Percentiles rank a stretch among this genome's conserved stretches.
These are phyloP conservation scores for Rhagium mordax DNA, from an alignment of 2,888 invertebrate genomes.

Conservation along the genomic window DNA sequence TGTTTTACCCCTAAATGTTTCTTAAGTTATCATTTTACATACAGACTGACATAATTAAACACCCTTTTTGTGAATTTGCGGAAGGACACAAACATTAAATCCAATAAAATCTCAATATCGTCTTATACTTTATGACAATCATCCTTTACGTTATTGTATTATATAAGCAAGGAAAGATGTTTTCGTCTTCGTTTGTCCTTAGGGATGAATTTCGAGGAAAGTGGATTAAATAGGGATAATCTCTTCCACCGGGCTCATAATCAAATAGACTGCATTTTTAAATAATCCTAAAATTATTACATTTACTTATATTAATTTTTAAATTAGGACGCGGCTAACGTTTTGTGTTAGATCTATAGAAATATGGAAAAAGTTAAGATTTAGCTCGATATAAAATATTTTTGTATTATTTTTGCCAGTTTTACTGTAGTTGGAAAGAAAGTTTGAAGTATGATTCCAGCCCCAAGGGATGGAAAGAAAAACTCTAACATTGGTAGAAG, in stretches of 20 bases:
- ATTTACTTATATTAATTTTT: neutral
- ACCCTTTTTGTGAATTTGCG: no score
- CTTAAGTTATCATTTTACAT: no score
- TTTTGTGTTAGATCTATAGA: neutral
- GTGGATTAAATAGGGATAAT: neutral
- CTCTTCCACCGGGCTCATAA: neutral
- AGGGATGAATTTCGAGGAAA: neutral
- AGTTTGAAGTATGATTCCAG: conserved; percentile 49
- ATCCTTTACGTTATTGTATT: no score
- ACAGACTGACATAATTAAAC: no score
- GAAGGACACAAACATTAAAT: no score
- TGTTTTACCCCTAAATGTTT: no score
- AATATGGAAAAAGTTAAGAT: neutral
- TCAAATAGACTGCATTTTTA: neutral
- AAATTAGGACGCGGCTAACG: neutral
- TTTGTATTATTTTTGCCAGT: conserved; percentile 44
- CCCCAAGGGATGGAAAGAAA: conserved; percentile 40
- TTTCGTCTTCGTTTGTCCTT: neutral
- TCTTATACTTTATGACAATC: no score
- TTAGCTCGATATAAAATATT: conserved; percentile 23
- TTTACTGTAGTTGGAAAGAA: conserved; percentile 47
- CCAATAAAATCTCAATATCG: no score
- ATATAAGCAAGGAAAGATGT: no score
- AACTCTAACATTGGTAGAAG: conserved; percentile 45
- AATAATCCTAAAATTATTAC: neutral